Percentiles rank a stretch among this genome's conserved stretches.
Evolutionary conservation across 2,888 invertebrate genomes (phyloP).

Genomic region (Galeruca laticollis): DNA sequence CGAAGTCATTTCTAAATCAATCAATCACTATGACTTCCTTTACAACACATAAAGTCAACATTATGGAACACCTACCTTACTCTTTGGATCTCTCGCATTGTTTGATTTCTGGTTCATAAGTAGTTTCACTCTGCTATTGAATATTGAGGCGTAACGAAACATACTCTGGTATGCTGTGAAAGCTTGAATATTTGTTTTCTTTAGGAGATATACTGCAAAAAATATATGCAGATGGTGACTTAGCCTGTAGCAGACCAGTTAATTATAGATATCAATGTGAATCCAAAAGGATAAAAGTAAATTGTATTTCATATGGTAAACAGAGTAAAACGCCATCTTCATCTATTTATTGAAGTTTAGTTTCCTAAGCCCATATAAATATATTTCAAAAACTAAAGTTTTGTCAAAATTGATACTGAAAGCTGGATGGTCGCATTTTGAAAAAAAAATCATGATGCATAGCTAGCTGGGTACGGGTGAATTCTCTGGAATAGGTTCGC

Average conservation of each 20-base stretch:
- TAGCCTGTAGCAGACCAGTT: neutral
- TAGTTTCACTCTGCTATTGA: conserved; percentile 1
- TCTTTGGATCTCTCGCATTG: neutral
- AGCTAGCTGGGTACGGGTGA: neutral
- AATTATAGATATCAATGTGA: neutral
- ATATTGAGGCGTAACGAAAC: conserved; percentile 3
- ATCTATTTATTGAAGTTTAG: conserved; percentile 3
- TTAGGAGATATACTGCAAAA: conserved; percentile 9
- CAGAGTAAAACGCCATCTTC: conserved; percentile 2
- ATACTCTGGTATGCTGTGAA: conserved; percentile 7
- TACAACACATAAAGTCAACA: conserved; percentile 3
- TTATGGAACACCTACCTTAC: conserved; percentile 6
- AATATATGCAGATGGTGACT: conserved; percentile 10
- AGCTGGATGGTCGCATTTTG: neutral
- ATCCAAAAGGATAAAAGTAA: neutral
- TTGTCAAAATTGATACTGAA: neutral
- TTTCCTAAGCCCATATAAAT: neutral
- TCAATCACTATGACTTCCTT: neutral
- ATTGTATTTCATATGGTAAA: neutral
- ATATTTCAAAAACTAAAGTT: neutral
- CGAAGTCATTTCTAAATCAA: neutral
- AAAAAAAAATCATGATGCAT: neutral
- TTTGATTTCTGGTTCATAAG: neutral
- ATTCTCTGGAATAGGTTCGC: too few species aligned
- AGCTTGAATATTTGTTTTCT: conserved; percentile 6